These are phyloP conservation scores for Cololabis saira DNA, from an alignment of 2,113 vertebrate species.

Conservation along the genomic window DNA sequence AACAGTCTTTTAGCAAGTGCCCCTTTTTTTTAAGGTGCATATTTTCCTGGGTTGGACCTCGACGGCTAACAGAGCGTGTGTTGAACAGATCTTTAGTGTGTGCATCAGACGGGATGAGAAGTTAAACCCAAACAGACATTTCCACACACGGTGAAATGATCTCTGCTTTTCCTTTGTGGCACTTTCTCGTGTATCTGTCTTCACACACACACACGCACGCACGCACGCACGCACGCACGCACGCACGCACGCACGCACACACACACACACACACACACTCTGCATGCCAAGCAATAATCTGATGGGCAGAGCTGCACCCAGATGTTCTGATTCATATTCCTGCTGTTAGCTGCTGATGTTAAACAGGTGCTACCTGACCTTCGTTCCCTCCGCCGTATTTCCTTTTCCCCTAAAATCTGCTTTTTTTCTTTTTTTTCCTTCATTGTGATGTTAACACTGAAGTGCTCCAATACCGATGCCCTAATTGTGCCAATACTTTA, in stretches of 20 bases:
- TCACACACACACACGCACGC: background rate
- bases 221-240: background rate
- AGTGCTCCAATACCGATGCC: conserved; percentile 36
- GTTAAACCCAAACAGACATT: conserved; percentile 19
- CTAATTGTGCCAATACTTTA: conserved; percentile 38
- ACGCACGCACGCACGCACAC: conserved; percentile 1
- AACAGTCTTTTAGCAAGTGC: background rate
- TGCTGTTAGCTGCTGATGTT: conserved; percentile 66
- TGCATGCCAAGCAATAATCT: conserved; percentile 62
- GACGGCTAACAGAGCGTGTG: conserved; percentile 2
- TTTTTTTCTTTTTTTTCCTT: conserved; percentile 16
- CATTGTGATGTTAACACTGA: conserved; percentile 22
- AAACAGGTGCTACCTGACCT: conserved; percentile 67
- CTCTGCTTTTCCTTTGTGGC: conserved; percentile 22
- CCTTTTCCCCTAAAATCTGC: conserved; percentile 19
- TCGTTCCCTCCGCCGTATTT: conserved; percentile 21
- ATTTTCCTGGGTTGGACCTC: background rate
- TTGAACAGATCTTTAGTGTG: conserved; percentile 12
- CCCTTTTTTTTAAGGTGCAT: background rate
- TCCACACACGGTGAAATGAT: conserved; percentile 21
- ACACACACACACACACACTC: background rate
- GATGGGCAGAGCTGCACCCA: conserved; percentile 62
- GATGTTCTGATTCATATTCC: conserved; percentile 67
- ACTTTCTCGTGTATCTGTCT: conserved; percentile 12
- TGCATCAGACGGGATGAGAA: conserved; percentile 6